These are phyloP conservation scores for Drosophila ficusphila DNA, from an alignment of 1,140 invertebrate species.

Conservation along the genomic window DNA sequence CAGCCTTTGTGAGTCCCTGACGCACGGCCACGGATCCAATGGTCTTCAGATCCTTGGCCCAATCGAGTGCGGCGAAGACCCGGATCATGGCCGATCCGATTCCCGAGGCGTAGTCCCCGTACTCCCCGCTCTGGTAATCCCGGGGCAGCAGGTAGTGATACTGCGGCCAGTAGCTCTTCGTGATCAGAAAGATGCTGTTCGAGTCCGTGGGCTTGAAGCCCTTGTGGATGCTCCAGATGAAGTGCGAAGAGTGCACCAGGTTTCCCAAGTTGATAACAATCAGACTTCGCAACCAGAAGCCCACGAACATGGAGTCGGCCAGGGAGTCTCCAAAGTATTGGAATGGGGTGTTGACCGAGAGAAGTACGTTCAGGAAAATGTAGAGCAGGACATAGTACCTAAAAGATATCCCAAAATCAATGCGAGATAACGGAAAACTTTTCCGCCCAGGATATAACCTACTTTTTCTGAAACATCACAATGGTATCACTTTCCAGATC, in stretches of 20 bases:
- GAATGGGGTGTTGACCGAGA: constrained; percentile 90
- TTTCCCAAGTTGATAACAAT: constrained; percentile 87
- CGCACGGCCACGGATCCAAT: constrained; percentile 87
- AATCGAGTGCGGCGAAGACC: constrained; percentile 87
- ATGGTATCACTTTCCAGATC: constrained; percentile 94
- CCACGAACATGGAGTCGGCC: constrained; percentile 86
- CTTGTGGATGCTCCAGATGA: constrained; percentile 89
- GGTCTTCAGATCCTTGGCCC: constrained; percentile 87
- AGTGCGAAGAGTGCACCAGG: constrained; percentile 89
- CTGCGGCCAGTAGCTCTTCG: constrained; percentile 90
- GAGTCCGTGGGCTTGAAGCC: constrained; percentile 90
- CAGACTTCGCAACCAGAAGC: constrained; percentile 88
- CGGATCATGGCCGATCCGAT: constrained; percentile 87
- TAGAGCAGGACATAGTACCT: constrained; percentile 91
- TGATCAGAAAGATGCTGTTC: constrained; percentile 89
- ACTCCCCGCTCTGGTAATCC: constrained; percentile 92
- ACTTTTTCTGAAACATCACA: constrained; percentile 93
- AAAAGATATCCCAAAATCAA: neutral
- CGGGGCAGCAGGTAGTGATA: constrained; percentile 91
- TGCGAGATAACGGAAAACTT: neutral
- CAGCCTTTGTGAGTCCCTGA: constrained; percentile 86
- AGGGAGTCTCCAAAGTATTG: constrained; percentile 90
- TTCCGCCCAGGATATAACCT: no score
- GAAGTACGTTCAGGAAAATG: constrained; percentile 87
- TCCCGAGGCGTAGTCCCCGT: constrained; percentile 88